Evolutionary conservation across 1,140 invertebrate genomes (phyloP).

Genomic region (Dolichoris vasculosae): DNA sequence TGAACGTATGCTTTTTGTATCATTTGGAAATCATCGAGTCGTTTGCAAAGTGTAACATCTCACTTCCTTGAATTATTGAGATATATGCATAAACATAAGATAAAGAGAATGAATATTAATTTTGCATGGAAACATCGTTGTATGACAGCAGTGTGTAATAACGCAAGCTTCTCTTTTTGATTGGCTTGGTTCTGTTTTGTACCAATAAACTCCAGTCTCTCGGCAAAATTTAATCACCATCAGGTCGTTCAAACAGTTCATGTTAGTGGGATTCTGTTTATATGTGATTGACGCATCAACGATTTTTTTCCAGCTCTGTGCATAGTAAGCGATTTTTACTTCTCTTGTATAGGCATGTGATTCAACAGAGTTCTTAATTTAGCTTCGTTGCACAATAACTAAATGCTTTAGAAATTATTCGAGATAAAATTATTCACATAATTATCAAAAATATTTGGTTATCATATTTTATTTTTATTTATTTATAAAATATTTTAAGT

Average conservation of each 20-base stretch:
- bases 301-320: neutral
- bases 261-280: neutral
- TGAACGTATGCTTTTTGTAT: neutral
- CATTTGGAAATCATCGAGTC: neutral
- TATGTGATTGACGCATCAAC: neutral
- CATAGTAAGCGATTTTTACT: neutral
- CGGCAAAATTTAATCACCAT: conserved; percentile 43
- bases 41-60: neutral
- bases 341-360: neutral
- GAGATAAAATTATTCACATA: neutral
- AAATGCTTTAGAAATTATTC: neutral
- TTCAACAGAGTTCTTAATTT: neutral
- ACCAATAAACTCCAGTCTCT: neutral
- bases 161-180: neutral
- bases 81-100: neutral
- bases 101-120: conserved; percentile 58
- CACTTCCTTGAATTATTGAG: neutral
- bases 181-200: neutral
- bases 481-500: no score
- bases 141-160: neutral
- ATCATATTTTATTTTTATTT: no score
- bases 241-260: neutral
- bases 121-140: conserved; percentile 41
- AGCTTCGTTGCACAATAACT: neutral
- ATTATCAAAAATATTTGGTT: no score